These are phyloP conservation scores for Tragopan temminckii DNA, from an alignment of 2,797 vertebrate species.

Conservation along the genomic window DNA sequence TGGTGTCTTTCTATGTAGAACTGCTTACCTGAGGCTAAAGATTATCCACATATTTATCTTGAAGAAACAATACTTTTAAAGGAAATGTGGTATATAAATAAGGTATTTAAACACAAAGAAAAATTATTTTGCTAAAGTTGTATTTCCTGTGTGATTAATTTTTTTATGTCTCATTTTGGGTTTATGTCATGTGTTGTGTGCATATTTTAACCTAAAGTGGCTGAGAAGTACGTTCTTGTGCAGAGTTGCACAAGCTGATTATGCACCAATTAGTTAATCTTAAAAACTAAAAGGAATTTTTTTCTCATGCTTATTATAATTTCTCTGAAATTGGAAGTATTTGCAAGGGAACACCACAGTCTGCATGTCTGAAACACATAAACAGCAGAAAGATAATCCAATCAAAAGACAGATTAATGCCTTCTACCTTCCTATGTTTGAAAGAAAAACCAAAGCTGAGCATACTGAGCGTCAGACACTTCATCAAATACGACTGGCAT, in stretches of 20 bases:
- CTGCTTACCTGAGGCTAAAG: not conserved
- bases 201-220: conserved; percentile 52
- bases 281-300: conserved; percentile 23
- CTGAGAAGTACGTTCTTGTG: conserved; percentile 45
- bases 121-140: conserved; percentile 52
- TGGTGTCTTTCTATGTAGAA: not conserved
- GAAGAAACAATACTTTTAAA: not conserved
- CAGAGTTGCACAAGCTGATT: conserved; percentile 36
- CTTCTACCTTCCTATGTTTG: not conserved
- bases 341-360: conserved; percentile 6
- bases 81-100: not conserved
- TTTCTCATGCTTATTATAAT: not conserved
- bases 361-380: not conserved
- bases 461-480: not conserved
- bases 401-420: not conserved
- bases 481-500: not conserved
- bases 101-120: conserved; percentile 25
- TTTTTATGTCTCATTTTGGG: not conserved
- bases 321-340: conserved; percentile 42
- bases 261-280: conserved; percentile 40
- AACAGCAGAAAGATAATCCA: conserved; percentile 26
- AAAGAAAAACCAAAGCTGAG: conserved; percentile 2
- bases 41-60: not conserved
- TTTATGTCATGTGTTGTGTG: conserved; percentile 2
- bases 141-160: conserved; percentile 37